These are phyloP conservation scores for Sitta carolinensis DNA, from an alignment of 2,797 vertebrate species.

Conservation along the genomic window DNA sequence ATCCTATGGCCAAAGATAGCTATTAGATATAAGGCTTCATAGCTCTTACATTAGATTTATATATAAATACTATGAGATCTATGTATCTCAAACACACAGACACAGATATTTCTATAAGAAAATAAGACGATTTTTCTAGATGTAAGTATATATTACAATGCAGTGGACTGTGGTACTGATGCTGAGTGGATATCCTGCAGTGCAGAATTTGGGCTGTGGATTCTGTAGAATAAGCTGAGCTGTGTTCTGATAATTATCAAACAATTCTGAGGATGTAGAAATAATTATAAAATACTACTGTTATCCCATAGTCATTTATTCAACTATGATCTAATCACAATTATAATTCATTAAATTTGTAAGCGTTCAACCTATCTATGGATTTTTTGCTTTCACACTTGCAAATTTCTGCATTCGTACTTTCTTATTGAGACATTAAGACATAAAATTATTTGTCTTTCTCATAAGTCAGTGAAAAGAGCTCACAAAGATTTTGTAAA, in stretches of 20 bases:
- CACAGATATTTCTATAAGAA: not conserved
- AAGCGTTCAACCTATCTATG: not conserved
- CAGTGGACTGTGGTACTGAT: not conserved
- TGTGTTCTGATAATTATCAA: not conserved
- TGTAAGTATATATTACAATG: not conserved
- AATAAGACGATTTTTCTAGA: not conserved
- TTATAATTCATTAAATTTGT: not conserved
- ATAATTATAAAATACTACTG: not conserved
- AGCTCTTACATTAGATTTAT: not conserved
- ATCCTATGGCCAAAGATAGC: not conserved
- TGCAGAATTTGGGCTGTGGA: not conserved
- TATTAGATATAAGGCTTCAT: not conserved
- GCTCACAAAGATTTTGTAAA: not conserved
- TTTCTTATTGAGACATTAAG: not conserved
- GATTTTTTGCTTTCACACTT: not conserved
- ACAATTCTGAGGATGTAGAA: not conserved
- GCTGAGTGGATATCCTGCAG: not conserved
- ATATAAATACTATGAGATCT: not conserved
- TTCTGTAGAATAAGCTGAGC: not conserved
- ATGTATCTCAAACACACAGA: not conserved
- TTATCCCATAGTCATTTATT: not conserved
- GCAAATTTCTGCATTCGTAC: not conserved
- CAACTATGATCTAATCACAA: not conserved
- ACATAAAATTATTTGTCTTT: not conserved
- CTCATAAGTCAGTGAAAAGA: not conserved